Evolutionary conservation across 2,113 vertebrate species (phyloP).

Genomic region (Petromus typicus): DNA sequence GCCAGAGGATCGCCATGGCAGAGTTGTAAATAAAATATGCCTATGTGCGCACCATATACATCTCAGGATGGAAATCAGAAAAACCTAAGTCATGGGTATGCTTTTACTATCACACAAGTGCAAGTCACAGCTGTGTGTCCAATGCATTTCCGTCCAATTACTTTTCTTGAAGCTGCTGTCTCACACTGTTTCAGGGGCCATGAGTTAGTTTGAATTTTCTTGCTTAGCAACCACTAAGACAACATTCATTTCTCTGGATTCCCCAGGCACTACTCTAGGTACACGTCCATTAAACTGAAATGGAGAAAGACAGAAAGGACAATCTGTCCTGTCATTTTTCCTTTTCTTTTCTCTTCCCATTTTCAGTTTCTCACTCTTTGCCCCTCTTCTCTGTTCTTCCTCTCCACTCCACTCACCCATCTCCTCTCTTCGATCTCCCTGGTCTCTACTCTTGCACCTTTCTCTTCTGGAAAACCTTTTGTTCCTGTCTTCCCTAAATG

Average conservation of each 20-base stretch:
- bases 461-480: neutral
- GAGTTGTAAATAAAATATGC: constrained; percentile 68
- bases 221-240: constrained; percentile 38
- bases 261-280: neutral
- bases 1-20: constrained; percentile 61
- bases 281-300: neutral
- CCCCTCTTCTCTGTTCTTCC: no score
- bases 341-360: neutral
- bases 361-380: neutral
- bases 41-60: neutral
- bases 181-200: constrained; percentile 45
- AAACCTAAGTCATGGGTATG: constrained; percentile 58
- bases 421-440: neutral
- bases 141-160: constrained; percentile 62
- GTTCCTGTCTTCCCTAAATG: neutral
- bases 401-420: neutral
- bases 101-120: constrained; percentile 63
- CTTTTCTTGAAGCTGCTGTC: constrained; percentile 75
- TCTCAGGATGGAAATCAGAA: constrained; percentile 73
- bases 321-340: neutral
- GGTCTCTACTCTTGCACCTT: neutral
- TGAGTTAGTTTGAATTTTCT: constrained; percentile 70
- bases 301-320: neutral
- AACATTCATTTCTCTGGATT: neutral
- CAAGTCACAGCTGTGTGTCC: constrained; percentile 62